Base-by-base conservation (phyloP, 92 coral and sea anemone genomes). In the Paragorgia papillata region DNA sequence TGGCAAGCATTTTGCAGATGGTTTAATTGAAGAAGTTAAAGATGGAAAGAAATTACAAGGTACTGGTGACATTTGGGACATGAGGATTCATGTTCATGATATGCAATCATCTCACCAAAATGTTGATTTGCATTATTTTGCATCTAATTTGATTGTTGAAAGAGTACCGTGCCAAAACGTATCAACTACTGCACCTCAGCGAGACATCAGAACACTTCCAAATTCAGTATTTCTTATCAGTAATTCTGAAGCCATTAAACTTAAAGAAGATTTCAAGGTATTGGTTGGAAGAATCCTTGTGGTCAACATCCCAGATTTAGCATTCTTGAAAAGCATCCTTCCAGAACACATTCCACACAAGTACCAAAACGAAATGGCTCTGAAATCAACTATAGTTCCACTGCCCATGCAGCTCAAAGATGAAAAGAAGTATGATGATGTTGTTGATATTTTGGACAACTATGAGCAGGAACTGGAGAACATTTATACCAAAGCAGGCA, bases 11-110 rank as follows among this genome's bases (percentile, higher is more conserved):
- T 86, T 81, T 77, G 76, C 76, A 29, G 86, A 86, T 62, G 54
- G 57, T 25, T 29, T 62, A 2, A 70, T 80, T 35, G 74, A 74
- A 19, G 65, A 66, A 30, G 58, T 74, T 29, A 75, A 66, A 35
- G 40, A 21, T 10, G 85, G 85, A 28, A 75, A 85, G 43, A 61
- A 70, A 6, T 43, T 85, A 8, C 88, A 79, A 50, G 81, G 84
- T 27, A 64, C 74, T 50, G 88, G 88, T 30, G 85, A 85, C 74
- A 85, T 79, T 69, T 80, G 83, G 85, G 85, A 80, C 40, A 46
- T 73, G 25, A 35, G 69, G 60, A 75, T 85, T 19, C 44, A 58
- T 24, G 66, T 59, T 9, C 85, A 75, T 60, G 89, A 85, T 12
- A 81, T 75, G 83, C 46, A 73, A 54, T 54, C 57, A 14, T 51